Evolutionary conservation across 2,113 vertebrate species (phyloP).

Genomic region (Motacilla alba): DNA sequence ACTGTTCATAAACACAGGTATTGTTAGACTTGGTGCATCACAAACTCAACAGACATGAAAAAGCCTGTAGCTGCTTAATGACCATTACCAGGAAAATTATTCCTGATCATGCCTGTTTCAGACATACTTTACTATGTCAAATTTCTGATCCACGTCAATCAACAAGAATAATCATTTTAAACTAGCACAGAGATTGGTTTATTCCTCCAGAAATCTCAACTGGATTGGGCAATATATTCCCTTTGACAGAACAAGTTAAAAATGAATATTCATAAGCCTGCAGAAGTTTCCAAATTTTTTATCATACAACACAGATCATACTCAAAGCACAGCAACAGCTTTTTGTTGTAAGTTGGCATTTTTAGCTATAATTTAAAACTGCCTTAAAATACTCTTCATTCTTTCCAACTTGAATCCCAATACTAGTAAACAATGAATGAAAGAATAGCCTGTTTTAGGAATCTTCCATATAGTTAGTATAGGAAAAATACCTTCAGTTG

Average conservation of each 20-base stretch:
- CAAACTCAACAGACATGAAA: neutral
- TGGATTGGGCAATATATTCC: neutral
- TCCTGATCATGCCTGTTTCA: neutral
- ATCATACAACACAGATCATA: neutral
- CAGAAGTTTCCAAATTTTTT: neutral
- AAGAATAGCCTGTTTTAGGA: neutral
- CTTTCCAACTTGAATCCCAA: neutral
- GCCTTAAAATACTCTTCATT: neutral
- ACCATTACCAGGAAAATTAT: neutral
- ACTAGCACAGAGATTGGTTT: neutral
- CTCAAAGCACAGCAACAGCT: neutral
- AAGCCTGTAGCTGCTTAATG: neutral
- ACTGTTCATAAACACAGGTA: neutral
- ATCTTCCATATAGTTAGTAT: neutral
- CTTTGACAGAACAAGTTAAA: neutral
- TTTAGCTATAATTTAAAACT: neutral
- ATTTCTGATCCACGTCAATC: neutral
- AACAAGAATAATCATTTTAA: neutral
- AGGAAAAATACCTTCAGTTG: neutral
- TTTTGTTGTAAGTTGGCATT: neutral
- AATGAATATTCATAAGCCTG: neutral
- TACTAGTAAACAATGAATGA: neutral
- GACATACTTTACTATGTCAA: neutral
- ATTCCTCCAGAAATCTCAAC: neutral
- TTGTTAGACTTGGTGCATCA: neutral